phyloP scores from a whole-genome alignment of 2,888 invertebrate genomes.

The Plagodis pulveraria region DNA sequence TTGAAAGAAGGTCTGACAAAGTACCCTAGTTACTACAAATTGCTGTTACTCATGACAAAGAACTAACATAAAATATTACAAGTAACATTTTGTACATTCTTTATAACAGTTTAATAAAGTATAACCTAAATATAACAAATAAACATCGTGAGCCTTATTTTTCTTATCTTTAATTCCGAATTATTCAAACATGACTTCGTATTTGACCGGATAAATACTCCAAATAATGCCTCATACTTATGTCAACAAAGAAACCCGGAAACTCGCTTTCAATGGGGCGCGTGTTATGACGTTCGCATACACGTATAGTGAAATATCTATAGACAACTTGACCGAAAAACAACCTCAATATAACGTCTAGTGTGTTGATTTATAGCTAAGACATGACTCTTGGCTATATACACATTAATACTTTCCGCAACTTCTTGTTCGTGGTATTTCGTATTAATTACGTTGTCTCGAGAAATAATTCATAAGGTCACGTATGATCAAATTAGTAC shows the following conservation, averaged over 20 bases:
- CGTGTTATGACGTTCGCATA: conserved; percentile 19
- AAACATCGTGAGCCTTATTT: not conserved
- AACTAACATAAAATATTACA: not conserved
- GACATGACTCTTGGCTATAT: conserved; percentile 21
- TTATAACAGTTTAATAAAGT: not conserved
- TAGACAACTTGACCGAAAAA: conserved; percentile 27
- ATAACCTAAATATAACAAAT: too few species aligned
- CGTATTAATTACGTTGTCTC: not conserved
- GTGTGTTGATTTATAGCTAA: conserved; percentile 24
- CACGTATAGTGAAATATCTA: conserved; percentile 14
- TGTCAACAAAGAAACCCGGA: conserved; percentile 17
- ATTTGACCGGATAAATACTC: conserved; percentile 3
- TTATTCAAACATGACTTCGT: conserved; percentile 8
- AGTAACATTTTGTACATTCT: not conserved
- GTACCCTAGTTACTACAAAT: too few species aligned
- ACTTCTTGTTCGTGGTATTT: not conserved
- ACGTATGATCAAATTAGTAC: too few species aligned
- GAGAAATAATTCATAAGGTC: conserved; percentile 2
- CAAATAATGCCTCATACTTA: conserved; percentile 12
- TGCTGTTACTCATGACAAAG: too few species aligned
- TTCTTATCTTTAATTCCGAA: not conserved
- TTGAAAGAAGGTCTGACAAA: too few species aligned
- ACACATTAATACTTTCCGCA: not conserved
- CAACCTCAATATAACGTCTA: conserved; percentile 15
- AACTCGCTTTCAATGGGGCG: conserved; percentile 6